Evolutionary conservation across 2,113 vertebrate species (phyloP).

Genomic region (Psettodes erumei): DNA sequence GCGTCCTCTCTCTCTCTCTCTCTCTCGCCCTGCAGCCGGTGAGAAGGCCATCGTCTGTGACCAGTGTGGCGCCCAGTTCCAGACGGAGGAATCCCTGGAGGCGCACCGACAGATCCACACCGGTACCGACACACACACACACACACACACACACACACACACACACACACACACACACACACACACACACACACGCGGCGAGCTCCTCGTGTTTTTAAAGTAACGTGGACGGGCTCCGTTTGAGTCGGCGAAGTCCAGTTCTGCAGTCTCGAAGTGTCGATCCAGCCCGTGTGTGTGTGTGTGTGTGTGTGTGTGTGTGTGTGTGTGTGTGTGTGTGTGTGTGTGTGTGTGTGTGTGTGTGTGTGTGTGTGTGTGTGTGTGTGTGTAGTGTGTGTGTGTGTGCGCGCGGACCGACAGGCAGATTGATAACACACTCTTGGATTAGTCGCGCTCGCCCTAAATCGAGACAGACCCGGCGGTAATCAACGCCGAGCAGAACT

Average conservation of each 20-base stretch:
- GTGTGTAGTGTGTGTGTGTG: constrained; percentile 2
- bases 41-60: constrained; percentile 98
- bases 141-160: constrained; percentile 18
- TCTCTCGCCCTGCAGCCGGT: constrained; percentile 84
- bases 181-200: too few relatives aligned
- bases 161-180: too few relatives aligned
- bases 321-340: too few relatives aligned
- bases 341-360: too few relatives aligned
- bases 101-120: constrained; percentile 95
- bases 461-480: constrained; percentile 66
- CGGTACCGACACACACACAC: constrained; percentile 81
- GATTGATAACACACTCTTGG: constrained; percentile 65
- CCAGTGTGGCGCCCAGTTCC: constrained; percentile 97
- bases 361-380: not conserved
- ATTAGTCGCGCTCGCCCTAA: constrained; percentile 72
- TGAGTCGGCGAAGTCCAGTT: too few relatives aligned
- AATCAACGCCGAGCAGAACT: constrained; percentile 70
- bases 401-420: constrained; percentile 61
- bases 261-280: too few relatives aligned
- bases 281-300: too few relatives aligned
- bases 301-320: too few relatives aligned
- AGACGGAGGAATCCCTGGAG: constrained; percentile 96
- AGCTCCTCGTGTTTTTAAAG: too few relatives aligned
- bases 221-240: too few relatives aligned
- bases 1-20: not conserved